Evolutionary conservation across 2,797 vertebrate species (phyloP), one percentile per base, ranked within the genome.

Genomic region (Chloroceryle inda): DNA sequence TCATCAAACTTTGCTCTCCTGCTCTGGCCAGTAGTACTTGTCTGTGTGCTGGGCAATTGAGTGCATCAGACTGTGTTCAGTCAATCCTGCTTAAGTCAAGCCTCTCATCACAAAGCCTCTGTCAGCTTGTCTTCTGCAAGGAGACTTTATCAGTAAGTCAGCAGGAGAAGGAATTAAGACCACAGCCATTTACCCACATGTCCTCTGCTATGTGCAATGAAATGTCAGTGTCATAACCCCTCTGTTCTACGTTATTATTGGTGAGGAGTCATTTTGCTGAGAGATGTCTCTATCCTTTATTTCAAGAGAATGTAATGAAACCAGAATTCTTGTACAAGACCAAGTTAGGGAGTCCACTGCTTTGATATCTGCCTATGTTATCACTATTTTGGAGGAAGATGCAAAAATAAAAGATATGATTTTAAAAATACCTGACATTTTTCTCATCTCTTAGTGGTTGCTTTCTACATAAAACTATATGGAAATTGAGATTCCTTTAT

Each of bases 1-100:
- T 62, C 55, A 77, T 66, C 42, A 84, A 92, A 53, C 58, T 49
- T 86, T 68, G 7, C 19, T 74, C 26, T 74, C 42, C 27, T 75
- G 11, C 47, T 88, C 49, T 55, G 83, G 56, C 50, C 17, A 11
- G 19, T n/a, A 26, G 37, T 44, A 24, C 53, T 83, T 69, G 50
- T 66, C 66, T 77, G 49, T 2, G 1, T 75, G 68, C 53, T 73
- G 58, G 69, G 76, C 79, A 88, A n/a, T 31, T 24, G 61, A 90
- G 85, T 88, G 47, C 38, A 67, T 90, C 82, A 16, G 5, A 20
- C 45, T 75, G 37, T 56, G 80, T 47, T 73, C 45, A 44, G 72
- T 78, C 89, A 93, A 23, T 87, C 72, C 64, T 89, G 11, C 53
- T 93, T 84, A 88, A 88, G 66, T 47, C 75, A 75, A 52, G 47